Conservation (phyloP, 1,140 invertebrate genomes). For the Aleiodes sp. region DNA sequence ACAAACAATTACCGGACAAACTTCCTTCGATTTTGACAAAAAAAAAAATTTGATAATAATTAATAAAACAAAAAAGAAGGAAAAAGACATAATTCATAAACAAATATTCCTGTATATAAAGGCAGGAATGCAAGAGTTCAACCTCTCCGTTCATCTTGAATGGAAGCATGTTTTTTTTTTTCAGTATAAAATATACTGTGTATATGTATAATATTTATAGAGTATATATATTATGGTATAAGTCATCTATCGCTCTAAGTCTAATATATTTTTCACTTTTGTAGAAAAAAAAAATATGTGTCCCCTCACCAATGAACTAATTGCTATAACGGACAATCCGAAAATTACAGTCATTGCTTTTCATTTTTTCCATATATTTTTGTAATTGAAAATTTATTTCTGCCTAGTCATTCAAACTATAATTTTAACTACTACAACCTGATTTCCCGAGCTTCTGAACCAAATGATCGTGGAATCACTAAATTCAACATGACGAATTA, state of each 20-base stretch:
- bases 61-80: not conserved
- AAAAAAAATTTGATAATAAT: not conserved
- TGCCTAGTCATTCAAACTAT: slow-evolving; percentile 37
- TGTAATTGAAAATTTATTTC: slow-evolving; percentile 39
- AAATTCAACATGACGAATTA: slow-evolving; percentile 36
- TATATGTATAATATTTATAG: slow-evolving; percentile 39
- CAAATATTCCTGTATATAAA: slow-evolving; percentile 53
- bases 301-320: slow-evolving; percentile 62
- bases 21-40: not conserved
- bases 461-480: slow-evolving; percentile 53
- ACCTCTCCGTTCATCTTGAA: slow-evolving; percentile 35
- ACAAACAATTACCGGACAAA: slow-evolving; percentile 48
- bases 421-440: slow-evolving; percentile 53
- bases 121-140: slow-evolving; percentile 50
- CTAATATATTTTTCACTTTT: slow-evolving; percentile 46
- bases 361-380: slow-evolving; percentile 32
- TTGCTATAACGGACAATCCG: slow-evolving; percentile 51
- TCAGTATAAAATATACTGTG: slow-evolving; percentile 48
- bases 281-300: slow-evolving; percentile 48
- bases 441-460: slow-evolving; percentile 57
- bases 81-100: slow-evolving; percentile 1
- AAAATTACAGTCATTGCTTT: slow-evolving; percentile 45
- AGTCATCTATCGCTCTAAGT: slow-evolving; percentile 44
- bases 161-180: slow-evolving; percentile 50
- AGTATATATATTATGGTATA: slow-evolving; percentile 39